Conservation (phyloP, 2,113 vertebrate genomes). For the Mystacornis crossleyi region DNA sequence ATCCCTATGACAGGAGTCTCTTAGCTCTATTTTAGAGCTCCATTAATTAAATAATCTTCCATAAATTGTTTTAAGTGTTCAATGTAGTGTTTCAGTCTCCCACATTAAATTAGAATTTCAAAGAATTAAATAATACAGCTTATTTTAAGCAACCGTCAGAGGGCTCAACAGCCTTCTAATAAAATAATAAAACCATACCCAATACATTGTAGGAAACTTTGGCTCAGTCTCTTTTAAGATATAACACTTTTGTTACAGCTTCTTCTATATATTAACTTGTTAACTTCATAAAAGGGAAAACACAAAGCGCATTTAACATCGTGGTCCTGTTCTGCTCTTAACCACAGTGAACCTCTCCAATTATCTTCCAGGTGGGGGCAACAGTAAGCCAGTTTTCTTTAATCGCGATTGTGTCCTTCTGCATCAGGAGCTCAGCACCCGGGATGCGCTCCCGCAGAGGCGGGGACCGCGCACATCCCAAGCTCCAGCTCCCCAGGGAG, state of each 20-base stretch:
- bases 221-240: background rate
- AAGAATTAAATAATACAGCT: conserved; percentile 34
- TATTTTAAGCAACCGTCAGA: conserved; percentile 51
- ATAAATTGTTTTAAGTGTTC: background rate
- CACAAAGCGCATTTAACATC: background rate
- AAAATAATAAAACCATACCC: background rate
- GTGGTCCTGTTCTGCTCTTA: background rate
- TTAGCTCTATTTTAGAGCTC: background rate
- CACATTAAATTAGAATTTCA: conserved; percentile 23
- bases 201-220: background rate
- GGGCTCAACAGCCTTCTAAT: background rate
- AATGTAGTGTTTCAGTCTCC: background rate
- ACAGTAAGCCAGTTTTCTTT: conserved; percentile 64
- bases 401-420: background rate
- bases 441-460: background rate
- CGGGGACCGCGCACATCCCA: background rate
- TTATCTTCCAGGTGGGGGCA: conserved; percentile 77
- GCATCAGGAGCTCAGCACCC: background rate
- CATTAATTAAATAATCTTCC: background rate
- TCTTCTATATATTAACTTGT: background rate
- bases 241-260: background rate
- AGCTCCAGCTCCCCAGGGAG: background rate
- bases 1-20: background rate
- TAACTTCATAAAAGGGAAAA: background rate
- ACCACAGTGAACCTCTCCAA: background rate